Base-by-base conservation (phyloP, 2,113 vertebrate genomes). In the Cyanocitta stelleri region DNA sequence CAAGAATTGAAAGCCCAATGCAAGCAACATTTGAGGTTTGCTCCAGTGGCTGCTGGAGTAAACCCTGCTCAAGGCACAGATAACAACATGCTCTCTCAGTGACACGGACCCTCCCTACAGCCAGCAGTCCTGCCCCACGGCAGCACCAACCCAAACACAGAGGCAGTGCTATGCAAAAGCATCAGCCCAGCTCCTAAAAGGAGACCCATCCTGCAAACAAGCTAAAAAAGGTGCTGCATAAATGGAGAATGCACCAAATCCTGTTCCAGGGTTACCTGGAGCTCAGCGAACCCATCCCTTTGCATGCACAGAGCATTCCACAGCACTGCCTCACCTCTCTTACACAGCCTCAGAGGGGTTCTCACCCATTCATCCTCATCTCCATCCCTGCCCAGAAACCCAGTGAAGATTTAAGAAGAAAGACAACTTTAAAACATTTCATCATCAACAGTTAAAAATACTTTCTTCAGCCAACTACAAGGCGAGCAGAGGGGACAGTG, bases 1-100 rank as follows among this genome's bases (percentile, higher is more conserved):
- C 96, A 97, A 94, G 94, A 83, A 80, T 9, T 49, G 67, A 95
- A 94, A 92, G 85, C 88, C 86, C 52, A 14, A 35, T 71, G 79
- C 83, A 74, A 80, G 83, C 90, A 90, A 51, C 82, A 24, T 88
- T 94, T 84, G 89, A 95, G 88, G 80, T 88, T 84, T 85, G 55
- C 88, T 92, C 89, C 63, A 39, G 86, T 55, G 85, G 79, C 71
- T 87, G 82, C 89, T 83, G 63, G 20, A 94, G 49, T 76, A 82
- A 89, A 49, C 67, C 49, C 79, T 68, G 59, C 72, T 66, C n/a
- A 49, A 85, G 63, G 67, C 75, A 66, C 44, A 58, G 90, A 62
- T 15, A 91, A 64, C 27, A 44, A 29, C 2, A 3, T 1, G 33
- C 26, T 7, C 0, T 20, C 62, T 66, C 71, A 59, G 71, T 2